These are phyloP conservation scores for Manis javanica DNA, from an alignment of 2,797 vertebrate genomes.

Conservation along the genomic window DNA sequence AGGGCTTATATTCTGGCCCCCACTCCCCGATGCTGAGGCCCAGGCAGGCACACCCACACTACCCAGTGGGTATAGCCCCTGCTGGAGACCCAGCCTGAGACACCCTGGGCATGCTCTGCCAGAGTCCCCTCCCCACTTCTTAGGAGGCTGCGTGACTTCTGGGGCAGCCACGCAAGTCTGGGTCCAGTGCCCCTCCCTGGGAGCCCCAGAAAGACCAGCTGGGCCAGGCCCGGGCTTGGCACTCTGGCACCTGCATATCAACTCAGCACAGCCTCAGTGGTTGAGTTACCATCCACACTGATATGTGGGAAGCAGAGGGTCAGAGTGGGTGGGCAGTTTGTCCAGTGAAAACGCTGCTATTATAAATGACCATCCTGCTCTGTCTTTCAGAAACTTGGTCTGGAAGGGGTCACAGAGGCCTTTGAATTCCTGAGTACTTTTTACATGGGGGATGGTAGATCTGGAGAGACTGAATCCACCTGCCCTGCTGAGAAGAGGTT, in stretches of 20 bases:
- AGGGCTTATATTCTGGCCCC: not conserved
- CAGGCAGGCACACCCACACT: not conserved
- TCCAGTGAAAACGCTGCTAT: not conserved
- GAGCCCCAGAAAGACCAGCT: not conserved
- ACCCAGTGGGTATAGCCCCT: fast-evolving
- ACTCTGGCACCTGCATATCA: not conserved
- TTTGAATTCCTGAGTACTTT: not conserved
- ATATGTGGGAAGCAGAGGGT: not conserved
- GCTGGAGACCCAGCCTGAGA: not conserved
- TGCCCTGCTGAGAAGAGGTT: not conserved
- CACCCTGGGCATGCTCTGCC: not conserved
- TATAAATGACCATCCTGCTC: not conserved
- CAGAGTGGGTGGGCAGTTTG: not conserved
- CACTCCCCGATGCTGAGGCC: not conserved
- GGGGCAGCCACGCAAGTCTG: not conserved
- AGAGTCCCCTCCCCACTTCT: not conserved
- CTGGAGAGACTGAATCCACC: not conserved
- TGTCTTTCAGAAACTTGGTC: not conserved
- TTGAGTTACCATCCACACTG: not conserved
- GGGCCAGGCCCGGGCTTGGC: not conserved
- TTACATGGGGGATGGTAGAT: not conserved
- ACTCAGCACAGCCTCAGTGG: not conserved
- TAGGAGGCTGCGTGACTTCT: not conserved
- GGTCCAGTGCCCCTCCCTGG: not conserved
- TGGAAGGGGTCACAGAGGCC: not conserved